Percentiles rank a stretch among this genome's conserved stretches.
Evolutionary conservation across 2,113 vertebrate species (phyloP).

Genomic region (Pagrus major): DNA sequence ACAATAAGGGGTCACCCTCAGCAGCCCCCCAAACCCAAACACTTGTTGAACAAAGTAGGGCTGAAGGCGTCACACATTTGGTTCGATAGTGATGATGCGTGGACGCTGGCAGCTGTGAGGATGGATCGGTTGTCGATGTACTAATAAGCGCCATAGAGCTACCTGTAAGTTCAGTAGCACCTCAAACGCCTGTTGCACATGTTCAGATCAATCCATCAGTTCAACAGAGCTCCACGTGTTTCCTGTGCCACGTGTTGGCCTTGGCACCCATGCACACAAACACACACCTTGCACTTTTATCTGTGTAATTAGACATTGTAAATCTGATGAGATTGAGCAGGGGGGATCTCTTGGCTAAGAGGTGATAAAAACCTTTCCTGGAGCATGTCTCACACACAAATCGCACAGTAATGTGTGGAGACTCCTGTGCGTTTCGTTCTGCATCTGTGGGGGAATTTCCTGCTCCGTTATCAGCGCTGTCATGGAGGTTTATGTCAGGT

Average conservation of each 20-base stretch:
- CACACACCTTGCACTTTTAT: conserved; percentile 40
- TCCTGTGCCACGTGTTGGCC: conserved; percentile 27
- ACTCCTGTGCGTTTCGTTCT: conserved; percentile 21
- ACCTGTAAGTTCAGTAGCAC: conserved; percentile 18
- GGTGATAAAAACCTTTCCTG: conserved; percentile 73
- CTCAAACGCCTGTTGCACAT: neutral
- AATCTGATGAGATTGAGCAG: conserved; percentile 57
- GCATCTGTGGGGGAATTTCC: conserved; percentile 41
- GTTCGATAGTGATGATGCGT: neutral
- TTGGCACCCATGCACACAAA: conserved; percentile 14
- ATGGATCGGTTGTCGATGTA: neutral
- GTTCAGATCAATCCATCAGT: neutral
- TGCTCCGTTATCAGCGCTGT: conserved; percentile 33
- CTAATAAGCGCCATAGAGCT: neutral
- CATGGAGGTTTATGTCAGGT: conserved; percentile 44
- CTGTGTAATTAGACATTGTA: conserved; percentile 62
- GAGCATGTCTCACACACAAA: conserved; percentile 37
- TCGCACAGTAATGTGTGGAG: neutral
- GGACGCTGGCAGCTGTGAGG: conserved; percentile 3
- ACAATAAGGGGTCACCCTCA: conserved; percentile 80
- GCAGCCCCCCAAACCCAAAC: conserved; percentile 65
- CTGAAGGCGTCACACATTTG: conserved; percentile 57
- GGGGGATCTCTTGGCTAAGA: conserved; percentile 33
- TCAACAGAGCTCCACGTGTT: conserved; percentile 33
- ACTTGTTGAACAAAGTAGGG: conserved; percentile 62